Evolutionary conservation across 2,888 invertebrate genomes (phyloP), one percentile per base, ranked within the genome.

Genomic region (Therioaphis trifolii): DNA sequence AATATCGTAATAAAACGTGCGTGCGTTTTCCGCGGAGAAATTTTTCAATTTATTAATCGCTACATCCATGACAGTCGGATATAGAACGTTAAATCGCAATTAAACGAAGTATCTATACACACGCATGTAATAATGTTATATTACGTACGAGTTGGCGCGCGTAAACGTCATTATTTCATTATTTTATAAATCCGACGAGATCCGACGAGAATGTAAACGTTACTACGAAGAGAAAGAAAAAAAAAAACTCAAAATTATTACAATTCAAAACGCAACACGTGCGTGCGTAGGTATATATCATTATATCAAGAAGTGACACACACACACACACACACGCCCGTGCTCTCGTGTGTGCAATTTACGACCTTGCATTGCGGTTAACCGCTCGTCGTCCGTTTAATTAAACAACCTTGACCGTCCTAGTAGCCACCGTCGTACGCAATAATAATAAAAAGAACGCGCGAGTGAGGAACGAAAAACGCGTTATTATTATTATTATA

Each of bases 391-490:
- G 61, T 18, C 35, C 49, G 66, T 77, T 79, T 79, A 55, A 69
- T 69, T 55, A 40, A 79, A 79, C 55, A 68, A 79, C 79, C 55
- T 79, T 69, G 69, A 79, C 69, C 69, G 66, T 77, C 77, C 77
- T 52, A 3, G 35, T 15, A 11, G 21, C 24, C 58, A 21, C 1
- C 12, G 66, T 5, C 24, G 29, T 46, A 29, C 27, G 21, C 49
- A n/a, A 63, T 35, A 27, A 40, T 35, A 24, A 77, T 4, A 35
- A 77, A n/a, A 5, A n/a, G 3, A 18, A 5, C n/a, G n/a, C n/a
- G n/a, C n/a, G n/a, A n/a, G n/a, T n/a, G n/a, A 24, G 15, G 24
- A 18, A 24, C 7, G 18, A 7, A 35, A 35, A 3, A 5, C 35
- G 35, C 35, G 35, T 35, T 35, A 35, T 35, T 35, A 35, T 35